These are phyloP conservation scores for Distichodus sexfasciatus DNA, from an alignment of 2,797 vertebrate species.

Conservation along the genomic window DNA sequence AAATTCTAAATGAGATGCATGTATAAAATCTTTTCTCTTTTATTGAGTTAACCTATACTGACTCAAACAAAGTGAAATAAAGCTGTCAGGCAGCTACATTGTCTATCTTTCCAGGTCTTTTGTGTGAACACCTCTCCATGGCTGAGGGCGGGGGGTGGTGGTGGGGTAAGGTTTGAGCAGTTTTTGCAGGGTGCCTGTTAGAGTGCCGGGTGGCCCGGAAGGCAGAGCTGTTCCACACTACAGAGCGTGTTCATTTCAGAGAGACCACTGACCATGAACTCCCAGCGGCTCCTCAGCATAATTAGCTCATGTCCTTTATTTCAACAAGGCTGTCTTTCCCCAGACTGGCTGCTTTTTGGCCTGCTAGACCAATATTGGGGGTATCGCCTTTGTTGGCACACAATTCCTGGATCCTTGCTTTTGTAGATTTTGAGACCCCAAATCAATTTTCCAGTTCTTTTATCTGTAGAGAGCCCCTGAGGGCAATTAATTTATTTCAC, in stretches of 20 bases:
- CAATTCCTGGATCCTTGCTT: not conserved
- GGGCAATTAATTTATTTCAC: not conserved
- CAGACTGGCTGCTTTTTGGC: constrained; percentile 1
- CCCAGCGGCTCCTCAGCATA: constrained; percentile 29
- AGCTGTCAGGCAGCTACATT: too few species aligned
- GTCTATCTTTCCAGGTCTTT: too few species aligned
- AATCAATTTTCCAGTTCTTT: not conserved
- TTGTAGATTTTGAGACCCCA: not conserved
- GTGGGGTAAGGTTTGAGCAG: not conserved
- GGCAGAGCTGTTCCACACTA: constrained; percentile 31
- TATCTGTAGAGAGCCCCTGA: not conserved
- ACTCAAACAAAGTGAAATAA: too few species aligned
- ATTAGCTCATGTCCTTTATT: constrained; percentile 37
- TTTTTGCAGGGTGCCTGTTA: not conserved
- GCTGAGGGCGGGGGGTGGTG: not conserved
- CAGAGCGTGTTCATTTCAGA: constrained; percentile 34
- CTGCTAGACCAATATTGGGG: not conserved
- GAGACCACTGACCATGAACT: constrained; percentile 35
- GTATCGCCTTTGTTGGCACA: not conserved
- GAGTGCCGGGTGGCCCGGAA: constrained; percentile 7
- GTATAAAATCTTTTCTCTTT: not conserved
- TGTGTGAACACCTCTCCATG: not conserved
- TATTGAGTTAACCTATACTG: too few species aligned
- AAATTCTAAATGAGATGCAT: not conserved
- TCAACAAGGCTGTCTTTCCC: constrained; percentile 6